Conservation (phyloP, 2,113 vertebrate genomes). For the Halichoeres trimaculatus region DNA sequence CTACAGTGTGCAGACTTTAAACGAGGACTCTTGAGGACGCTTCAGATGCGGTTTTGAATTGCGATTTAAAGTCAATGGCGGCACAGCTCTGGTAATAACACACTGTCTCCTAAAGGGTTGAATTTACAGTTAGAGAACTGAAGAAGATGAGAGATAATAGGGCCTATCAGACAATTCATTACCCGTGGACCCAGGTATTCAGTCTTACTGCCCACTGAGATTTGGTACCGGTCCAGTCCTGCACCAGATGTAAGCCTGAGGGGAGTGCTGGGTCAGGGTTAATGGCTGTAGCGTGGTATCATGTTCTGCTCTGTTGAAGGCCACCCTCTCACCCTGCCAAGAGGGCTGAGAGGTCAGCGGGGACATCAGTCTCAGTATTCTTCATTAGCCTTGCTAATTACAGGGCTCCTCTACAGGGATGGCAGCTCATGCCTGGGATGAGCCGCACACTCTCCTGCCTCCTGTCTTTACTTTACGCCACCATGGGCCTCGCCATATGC, state of each 20-base stretch:
- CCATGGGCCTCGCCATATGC: constrained; percentile 47
- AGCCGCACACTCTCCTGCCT: constrained; percentile 41
- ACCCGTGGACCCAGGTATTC: constrained; percentile 58
- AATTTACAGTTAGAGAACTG: constrained; percentile 30
- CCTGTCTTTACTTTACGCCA: constrained; percentile 51
- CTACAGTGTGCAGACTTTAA: constrained; percentile 50
- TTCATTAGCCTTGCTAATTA: constrained; percentile 81
- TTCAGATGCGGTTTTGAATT: constrained; percentile 54
- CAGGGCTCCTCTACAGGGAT: constrained; percentile 66
- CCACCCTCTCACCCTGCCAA: constrained; percentile 60
- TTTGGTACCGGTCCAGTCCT: constrained; percentile 76
- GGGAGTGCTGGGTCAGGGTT: constrained; percentile 74
- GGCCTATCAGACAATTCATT: constrained; percentile 66
- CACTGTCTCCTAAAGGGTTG: constrained; percentile 56
- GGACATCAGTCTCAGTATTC: constrained; percentile 74
- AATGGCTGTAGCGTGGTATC: constrained; percentile 69
- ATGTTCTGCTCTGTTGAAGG: constrained; percentile 75
- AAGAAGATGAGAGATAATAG: constrained; percentile 61
- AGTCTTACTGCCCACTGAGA: constrained; percentile 76
- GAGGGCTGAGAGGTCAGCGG: constrained; percentile 64
- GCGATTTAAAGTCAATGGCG: constrained; percentile 53
- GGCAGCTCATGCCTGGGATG: constrained; percentile 54
- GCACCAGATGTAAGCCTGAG: constrained; percentile 72
- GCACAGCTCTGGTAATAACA: constrained; percentile 45
- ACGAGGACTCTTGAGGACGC: constrained; percentile 45